Percentiles rank a stretch among this genome's conserved stretches.
Evolutionary conservation across 1,140 invertebrate species (phyloP).

Genomic region (Ctenoplectra terminalis): DNA sequence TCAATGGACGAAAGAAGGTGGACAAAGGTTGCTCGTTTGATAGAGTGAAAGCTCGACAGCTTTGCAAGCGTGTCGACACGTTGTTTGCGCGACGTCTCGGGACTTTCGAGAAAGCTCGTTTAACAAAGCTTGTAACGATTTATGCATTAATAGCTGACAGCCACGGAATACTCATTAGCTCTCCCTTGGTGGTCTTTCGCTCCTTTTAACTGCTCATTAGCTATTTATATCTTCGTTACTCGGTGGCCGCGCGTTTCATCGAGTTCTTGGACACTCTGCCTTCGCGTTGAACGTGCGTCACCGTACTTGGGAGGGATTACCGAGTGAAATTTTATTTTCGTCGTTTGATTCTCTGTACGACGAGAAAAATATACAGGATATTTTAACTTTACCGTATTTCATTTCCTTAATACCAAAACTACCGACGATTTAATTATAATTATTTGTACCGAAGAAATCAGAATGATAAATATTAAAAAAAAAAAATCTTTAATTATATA

Average conservation of each 20-base stretch:
- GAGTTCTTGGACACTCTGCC: not conserved
- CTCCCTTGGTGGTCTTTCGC: conserved; percentile 17
- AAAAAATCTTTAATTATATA: too few relatives aligned
- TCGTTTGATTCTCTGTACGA: too few relatives aligned
- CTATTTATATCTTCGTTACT: conserved; percentile 40
- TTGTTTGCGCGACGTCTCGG: conserved; percentile 21
- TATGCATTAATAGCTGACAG: conserved; percentile 42
- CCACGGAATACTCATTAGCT: conserved; percentile 45
- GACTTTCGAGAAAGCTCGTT: not conserved
- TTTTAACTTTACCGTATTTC: too few relatives aligned
- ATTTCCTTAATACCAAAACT: too few relatives aligned
- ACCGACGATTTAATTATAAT: too few relatives aligned
- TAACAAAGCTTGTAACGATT: conserved; percentile 20
- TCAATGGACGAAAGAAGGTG: not conserved
- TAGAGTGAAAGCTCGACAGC: not conserved
- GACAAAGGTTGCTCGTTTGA: not conserved
- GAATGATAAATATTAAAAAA: too few relatives aligned
- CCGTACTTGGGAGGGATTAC: not conserved
- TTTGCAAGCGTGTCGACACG: not conserved
- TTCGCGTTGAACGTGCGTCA: conserved; percentile 16
- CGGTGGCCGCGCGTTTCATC: not conserved
- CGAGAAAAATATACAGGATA: too few relatives aligned
- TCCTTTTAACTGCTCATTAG: conserved; percentile 36
- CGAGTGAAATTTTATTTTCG: conserved; percentile 32
- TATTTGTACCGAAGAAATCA: too few relatives aligned